Evolutionary conservation across 2,113 vertebrate species (phyloP), one percentile per base, ranked within the genome.

Genomic region (Phaethornis superciliosus): DNA sequence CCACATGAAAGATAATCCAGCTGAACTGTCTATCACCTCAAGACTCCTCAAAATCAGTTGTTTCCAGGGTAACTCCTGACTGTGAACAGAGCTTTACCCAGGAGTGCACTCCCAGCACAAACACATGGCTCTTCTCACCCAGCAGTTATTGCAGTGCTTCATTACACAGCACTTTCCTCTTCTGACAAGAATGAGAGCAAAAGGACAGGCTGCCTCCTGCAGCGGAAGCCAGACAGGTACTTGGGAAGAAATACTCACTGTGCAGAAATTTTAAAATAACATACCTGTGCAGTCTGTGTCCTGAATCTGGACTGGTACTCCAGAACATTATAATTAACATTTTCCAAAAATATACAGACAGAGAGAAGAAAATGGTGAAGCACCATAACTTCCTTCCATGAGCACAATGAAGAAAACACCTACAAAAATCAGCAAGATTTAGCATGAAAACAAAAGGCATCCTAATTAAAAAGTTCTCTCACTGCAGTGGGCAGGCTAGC

Each of bases 311-410:
- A 56, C 51, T 86, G 82, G 35, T 5, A 28, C n/a, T 70, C 58
- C 47, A 70, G n/a, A 78, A 77, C 10, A 15, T 2, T 28, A 2
- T 7, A 67, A 89, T 83, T 51, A 85, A 78, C 76, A 23, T 85
- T 79, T 75, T 81, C 44, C 47, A 85, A 58, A 69, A 64, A 72
- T 24, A 65, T 0, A 27, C 7, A 42, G 16, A 35, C 33, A 54
- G 54, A 49, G 32, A 90, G 62, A 72, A 83, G 23, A 75, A 76
- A 80, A 62, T 19, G 7, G 15, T 22, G n/a, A 12, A 3, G 30
- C 17, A 65, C 7, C 0, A 1, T 5, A 40, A 59, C 35, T 59
- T 59, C 35, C 62, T 80, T 52, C 35, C 26, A 56, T 1, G 0
- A 72, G 30, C 49, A 56, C 32, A 26, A 19, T 5, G 8, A 76